Conservation (phyloP, 53 echinoderm and acorn worm genomes). For the Astropecten irregularis region DNA sequence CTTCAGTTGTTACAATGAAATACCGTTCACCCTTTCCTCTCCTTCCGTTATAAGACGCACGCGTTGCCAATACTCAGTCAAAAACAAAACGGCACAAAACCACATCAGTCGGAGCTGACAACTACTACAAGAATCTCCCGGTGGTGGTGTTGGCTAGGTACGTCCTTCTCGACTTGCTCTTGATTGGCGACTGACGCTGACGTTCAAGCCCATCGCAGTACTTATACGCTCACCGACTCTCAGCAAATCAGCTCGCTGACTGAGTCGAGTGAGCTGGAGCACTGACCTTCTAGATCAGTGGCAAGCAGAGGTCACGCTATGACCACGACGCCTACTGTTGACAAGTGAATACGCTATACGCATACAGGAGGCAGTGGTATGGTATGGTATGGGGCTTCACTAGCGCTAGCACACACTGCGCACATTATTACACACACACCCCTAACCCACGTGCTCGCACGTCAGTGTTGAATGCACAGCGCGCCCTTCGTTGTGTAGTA, state of each 20-base stretch:
- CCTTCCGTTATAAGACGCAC: no score
- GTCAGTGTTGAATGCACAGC: neutral
- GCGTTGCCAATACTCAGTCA: no score
- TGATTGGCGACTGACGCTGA: constrained; percentile 3
- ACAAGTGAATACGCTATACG: neutral
- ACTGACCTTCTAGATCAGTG: constrained; percentile 45
- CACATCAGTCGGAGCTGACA: no score
- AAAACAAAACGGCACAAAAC: no score
- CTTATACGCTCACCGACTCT: constrained; percentile 10
- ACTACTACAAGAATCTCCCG: no score
- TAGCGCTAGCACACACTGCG: neutral
- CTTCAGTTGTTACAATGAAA: no score
- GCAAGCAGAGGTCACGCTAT: constrained; percentile 26
- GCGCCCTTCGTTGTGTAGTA: no score
- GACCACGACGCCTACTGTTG: constrained; percentile 52
- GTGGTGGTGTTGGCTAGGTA: neutral
- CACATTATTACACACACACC: neutral
- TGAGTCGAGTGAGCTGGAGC: neutral
- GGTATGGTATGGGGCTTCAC: no score
- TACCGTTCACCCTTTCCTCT: no score
- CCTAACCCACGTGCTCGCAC: neutral
- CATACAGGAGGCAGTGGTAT: no score
- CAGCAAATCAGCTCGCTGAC: neutral
- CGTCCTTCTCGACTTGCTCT: neutral
- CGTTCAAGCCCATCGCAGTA: neutral